Evolutionary conservation across 2,797 vertebrate species (phyloP), one percentile per base, ranked within the genome.

Genomic region (Leuciscus waleckii): DNA sequence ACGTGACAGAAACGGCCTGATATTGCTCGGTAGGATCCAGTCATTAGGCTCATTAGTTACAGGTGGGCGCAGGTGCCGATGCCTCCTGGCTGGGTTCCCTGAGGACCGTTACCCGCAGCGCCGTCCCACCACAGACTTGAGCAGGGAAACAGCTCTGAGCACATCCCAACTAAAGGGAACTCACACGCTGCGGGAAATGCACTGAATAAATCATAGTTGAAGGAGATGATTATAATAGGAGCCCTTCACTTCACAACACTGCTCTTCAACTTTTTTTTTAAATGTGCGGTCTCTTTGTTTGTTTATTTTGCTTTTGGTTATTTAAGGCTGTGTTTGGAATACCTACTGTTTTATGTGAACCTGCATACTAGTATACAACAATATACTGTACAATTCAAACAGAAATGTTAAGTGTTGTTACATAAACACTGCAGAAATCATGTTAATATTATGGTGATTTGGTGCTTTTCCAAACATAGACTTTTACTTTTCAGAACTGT

Each of bases 41-140:
- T 83, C 56, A 79, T 83, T 83, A 67, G 41, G 67, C 32, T 77
- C 61, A 65, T 86, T 83, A 85, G 84, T 81, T 49, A 83, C 84
- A 86, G 80, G 75, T 88, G 69, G 69, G 80, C 46, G 41, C 84
- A 88, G 84, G 87, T 88, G 84, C 77, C 49, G 7, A 26, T 51
- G 69, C 75, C 63, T 76, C 81, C 16, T 58, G 76, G 69, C 61
- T 56, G 65, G 21, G 63, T 46, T 84, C 86, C 78, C 82, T 43
- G 61, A 77, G 82, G 86, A 87, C 19, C 26, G 11, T 41, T 71
- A 58, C 68, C 46, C 75, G 75, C 85, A 7, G 32, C 43, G 46
- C 26, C 41, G 1, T 56, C 83, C 54, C 37, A 54, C 26, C 35
- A 70, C 74, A 71, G 39, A 46, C 54, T 61, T 82, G 69, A 82